Evolutionary conservation across 2,113 vertebrate species (phyloP).

Genomic region (Litocranius walleri): DNA sequence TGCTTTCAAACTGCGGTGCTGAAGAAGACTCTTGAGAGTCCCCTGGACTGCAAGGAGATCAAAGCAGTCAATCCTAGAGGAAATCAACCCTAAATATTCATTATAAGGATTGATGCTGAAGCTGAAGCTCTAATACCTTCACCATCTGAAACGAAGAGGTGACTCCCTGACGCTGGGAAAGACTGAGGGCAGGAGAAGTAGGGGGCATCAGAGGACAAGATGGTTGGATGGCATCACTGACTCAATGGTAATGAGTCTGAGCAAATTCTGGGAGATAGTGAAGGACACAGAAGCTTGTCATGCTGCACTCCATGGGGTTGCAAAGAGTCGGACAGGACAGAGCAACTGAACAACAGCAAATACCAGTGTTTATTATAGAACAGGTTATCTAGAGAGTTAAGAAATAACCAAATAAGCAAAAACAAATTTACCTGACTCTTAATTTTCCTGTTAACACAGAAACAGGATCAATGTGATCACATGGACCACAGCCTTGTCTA

Average conservation of each 20-base stretch:
- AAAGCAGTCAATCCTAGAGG: neutral
- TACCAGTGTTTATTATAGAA: neutral
- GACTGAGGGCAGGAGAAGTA: neutral
- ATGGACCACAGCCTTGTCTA: neutral
- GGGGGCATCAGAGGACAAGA: neutral
- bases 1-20: neutral
- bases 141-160: neutral
- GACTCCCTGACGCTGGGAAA: neutral
- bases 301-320: neutral
- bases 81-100: neutral
- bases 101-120: neutral
- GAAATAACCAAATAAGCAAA: neutral
- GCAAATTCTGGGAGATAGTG: neutral
- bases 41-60: neutral
- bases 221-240: neutral
- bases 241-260: neutral
- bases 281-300: neutral
- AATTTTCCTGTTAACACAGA: neutral
- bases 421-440: neutral
- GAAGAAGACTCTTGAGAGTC: neutral
- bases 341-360: neutral
- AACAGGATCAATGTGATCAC: neutral
- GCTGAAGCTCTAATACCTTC: neutral
- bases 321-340: neutral
- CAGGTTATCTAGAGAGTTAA: neutral